Evolutionary conservation across 2,113 vertebrate genomes (phyloP), one percentile per base, ranked within the genome.

Genomic region (Garra rufa): DNA sequence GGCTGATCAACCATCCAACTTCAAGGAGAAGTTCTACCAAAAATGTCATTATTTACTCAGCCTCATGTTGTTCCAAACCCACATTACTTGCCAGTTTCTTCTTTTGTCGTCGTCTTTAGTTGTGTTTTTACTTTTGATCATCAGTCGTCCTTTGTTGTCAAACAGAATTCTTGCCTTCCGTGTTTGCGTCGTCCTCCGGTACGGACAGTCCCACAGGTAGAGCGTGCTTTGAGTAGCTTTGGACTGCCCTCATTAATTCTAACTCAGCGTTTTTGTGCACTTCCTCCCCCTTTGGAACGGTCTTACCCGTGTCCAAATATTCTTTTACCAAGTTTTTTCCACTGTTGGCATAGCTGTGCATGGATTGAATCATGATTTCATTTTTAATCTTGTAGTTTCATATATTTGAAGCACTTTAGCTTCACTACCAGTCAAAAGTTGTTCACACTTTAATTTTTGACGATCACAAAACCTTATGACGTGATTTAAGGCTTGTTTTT

Each of bases 171-270:
- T 70, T 82, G 34, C 75, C 82, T 52, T 61, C 84, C 48, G 9
- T 76, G 57, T 61, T 83, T 28, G 85, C 78, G 76, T 77, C 85
- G 28, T 81, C 83, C 77, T 80, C 63, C 65, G 71, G 38, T 79
- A 76, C 38, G 52, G 86, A 87, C 79, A 57, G 75, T 67, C 81
- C 80, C 73, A 70, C 87, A 89, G 87, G 87, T 87, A 88, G 82
- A 86, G 46, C 17, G 48, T 46, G 73, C 78, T 87, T 57, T 88
- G 85, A 90, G 82, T 63, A 30, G 61, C 81, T 74, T 57, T 59
- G 81, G 80, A 76, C 65, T 24, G 19, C 7, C 73, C 14, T 82
- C 19, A 44, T 85, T 44, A 55, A 30, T 76, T 76, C 17, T 52
- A 55, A 13, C n/a, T 83, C 75, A 19, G 82, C 55, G 8, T 74